phyloP scores from a whole-genome alignment of 2,797 vertebrate species.

The Glyptemys insculpta region DNA sequence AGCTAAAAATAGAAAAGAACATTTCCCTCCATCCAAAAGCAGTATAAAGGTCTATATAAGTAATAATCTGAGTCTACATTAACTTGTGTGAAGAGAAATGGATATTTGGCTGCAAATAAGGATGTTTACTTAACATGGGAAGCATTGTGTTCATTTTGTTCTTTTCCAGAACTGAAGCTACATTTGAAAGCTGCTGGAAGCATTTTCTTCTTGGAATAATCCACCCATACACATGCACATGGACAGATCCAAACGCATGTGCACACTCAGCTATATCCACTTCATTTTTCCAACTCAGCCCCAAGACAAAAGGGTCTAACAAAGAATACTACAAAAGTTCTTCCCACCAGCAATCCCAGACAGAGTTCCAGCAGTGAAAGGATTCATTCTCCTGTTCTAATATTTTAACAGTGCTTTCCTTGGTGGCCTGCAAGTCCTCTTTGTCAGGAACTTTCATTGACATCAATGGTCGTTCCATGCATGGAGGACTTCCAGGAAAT shows the following conservation, averaged over 20 bases:
- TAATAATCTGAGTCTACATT: slow-evolving; percentile 34
- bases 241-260: slow-evolving; percentile 51
- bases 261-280: slow-evolving; percentile 31
- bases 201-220: slow-evolving; percentile 46
- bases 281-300: slow-evolving; percentile 51
- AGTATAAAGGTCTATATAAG: slow-evolving; percentile 45
- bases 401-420: not conserved
- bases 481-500: not conserved
- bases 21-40: slow-evolving; percentile 49
- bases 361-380: not conserved
- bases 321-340: slow-evolving; percentile 27
- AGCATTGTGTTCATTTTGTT: slow-evolving; percentile 58
- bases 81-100: not conserved
- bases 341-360: not conserved
- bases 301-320: slow-evolving; percentile 31
- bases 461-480: slow-evolving; percentile 16
- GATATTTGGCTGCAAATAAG: slow-evolving; percentile 24
- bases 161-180: slow-evolving; percentile 44
- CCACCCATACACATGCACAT: slow-evolving; percentile 49
- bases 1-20: slow-evolving; percentile 50
- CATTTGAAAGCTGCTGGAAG: slow-evolving; percentile 50
- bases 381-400: not conserved
- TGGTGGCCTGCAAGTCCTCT: not conserved
- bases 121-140: slow-evolving; percentile 46
- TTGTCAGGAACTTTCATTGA: slow-evolving; percentile 30